phyloP scores from a whole-genome alignment of 2,113 vertebrate species.

The Xenotilapia leptura region DNA sequence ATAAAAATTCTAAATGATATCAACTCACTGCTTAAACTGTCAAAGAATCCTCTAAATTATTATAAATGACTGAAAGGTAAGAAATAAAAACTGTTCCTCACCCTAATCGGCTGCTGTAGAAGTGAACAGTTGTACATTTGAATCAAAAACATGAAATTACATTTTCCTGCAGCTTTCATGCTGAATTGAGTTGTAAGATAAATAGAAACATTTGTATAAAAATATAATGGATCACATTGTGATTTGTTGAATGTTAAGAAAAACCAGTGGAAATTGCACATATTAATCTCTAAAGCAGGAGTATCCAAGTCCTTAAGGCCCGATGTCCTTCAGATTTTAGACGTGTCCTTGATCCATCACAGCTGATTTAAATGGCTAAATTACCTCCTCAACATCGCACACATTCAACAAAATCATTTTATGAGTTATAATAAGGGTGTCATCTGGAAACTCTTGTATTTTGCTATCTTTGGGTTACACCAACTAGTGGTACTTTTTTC shows the following conservation, averaged over 20 bases:
- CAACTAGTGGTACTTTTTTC: too few species aligned
- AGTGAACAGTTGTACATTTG: accelerated
- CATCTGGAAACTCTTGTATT: not conserved
- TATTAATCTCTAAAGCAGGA: not conserved
- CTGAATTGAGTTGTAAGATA: not conserved
- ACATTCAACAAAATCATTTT: not conserved
- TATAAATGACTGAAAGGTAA: too few species aligned
- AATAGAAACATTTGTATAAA: not conserved
- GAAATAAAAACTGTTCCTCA: accelerated
- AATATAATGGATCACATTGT: not conserved
- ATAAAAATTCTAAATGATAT: accelerated
- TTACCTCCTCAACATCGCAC: not conserved
- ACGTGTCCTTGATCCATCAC: not conserved
- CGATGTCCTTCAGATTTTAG: accelerated
- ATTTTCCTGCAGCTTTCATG: not conserved
- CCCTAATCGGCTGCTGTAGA: accelerated
- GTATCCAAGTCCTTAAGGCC: accelerated
- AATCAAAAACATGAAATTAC: not conserved
- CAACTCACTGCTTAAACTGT: not conserved
- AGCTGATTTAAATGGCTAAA: not conserved
- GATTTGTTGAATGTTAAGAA: not conserved
- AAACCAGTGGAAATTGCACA: accelerated
- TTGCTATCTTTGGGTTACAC: not conserved
- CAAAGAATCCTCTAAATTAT: too few species aligned
- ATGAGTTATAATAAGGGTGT: not conserved